These are phyloP conservation scores for Phaethornis superciliosus DNA, from an alignment of 2,113 vertebrate genomes.

Conservation along the genomic window DNA sequence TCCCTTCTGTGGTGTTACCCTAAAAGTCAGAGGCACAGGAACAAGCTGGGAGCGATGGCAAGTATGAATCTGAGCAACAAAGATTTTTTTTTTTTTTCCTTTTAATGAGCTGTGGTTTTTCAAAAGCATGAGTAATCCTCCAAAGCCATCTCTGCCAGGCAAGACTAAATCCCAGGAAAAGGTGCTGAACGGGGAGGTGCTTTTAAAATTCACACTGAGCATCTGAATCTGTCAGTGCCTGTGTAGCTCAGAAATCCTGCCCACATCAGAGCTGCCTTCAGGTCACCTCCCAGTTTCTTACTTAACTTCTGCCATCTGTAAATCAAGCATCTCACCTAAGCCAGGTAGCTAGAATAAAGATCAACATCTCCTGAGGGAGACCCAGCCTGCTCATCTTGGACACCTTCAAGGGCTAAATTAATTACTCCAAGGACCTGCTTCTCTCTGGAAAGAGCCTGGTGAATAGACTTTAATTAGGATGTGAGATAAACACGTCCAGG, in stretches of 20 bases:
- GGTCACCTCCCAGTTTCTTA: background rate
- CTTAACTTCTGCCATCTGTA: background rate
- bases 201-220: background rate
- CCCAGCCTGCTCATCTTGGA: background rate
- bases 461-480: background rate
- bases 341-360: background rate
- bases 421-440: background rate
- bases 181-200: background rate
- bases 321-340: background rate
- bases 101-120: background rate
- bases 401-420: background rate
- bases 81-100: background rate
- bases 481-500: background rate
- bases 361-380: background rate
- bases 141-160: background rate
- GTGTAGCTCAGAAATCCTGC: background rate
- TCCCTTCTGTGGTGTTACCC: background rate
- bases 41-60: background rate
- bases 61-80: background rate
- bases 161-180: background rate
- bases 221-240: background rate
- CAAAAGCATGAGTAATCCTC: background rate
- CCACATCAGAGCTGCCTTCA: background rate
- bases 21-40: background rate
- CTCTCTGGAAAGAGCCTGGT: background rate